Evolutionary conservation across 2,797 vertebrate species (phyloP).

Genomic region (Tamandua tetradactyla): DNA sequence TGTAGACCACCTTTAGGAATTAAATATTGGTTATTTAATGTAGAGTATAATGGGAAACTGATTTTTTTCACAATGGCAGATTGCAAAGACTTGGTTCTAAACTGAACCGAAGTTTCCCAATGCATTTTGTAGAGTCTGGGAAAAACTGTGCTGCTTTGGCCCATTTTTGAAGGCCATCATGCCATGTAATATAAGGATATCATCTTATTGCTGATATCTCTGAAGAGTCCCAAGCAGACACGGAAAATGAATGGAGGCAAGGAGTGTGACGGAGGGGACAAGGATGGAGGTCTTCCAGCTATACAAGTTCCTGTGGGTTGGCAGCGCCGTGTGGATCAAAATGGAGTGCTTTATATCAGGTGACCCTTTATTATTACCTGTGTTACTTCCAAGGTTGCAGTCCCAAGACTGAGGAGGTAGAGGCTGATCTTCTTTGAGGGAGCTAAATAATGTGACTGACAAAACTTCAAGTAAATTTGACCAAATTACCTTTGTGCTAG

Average conservation of each 20-base stretch:
- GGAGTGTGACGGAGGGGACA: constrained; percentile 94
- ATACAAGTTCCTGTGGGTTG: constrained; percentile 98
- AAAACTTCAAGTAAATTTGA: constrained; percentile 41
- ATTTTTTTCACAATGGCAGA: constrained; percentile 88
- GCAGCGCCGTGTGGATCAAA: constrained; percentile 93
- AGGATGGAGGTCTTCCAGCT: constrained; percentile 90
- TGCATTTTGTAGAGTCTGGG: constrained; percentile 86
- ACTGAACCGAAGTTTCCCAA: constrained; percentile 89
- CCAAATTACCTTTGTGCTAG: constrained; percentile 51
- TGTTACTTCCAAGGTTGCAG: background rate
- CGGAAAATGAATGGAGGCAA: constrained; percentile 99
- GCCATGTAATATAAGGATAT: constrained; percentile 89
- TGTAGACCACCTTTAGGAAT: constrained; percentile 84
- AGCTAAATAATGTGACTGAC: constrained; percentile 40
- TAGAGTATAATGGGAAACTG: constrained; percentile 91
- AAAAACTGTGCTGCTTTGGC: constrained; percentile 87
- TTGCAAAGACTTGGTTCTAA: constrained; percentile 91
- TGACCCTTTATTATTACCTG: constrained; percentile 78
- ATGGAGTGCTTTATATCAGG: constrained; percentile 95
- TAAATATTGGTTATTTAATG: constrained; percentile 85
- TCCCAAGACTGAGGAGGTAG: background rate
- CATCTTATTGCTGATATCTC: constrained; percentile 94
- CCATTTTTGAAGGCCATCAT: constrained; percentile 91
- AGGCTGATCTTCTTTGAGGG: background rate
- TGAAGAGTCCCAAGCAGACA: constrained; percentile 92